Evolutionary conservation across 1,140 invertebrate genomes (phyloP), one percentile per base, ranked within the genome.

Genomic region (Dendroctonus valens): DNA sequence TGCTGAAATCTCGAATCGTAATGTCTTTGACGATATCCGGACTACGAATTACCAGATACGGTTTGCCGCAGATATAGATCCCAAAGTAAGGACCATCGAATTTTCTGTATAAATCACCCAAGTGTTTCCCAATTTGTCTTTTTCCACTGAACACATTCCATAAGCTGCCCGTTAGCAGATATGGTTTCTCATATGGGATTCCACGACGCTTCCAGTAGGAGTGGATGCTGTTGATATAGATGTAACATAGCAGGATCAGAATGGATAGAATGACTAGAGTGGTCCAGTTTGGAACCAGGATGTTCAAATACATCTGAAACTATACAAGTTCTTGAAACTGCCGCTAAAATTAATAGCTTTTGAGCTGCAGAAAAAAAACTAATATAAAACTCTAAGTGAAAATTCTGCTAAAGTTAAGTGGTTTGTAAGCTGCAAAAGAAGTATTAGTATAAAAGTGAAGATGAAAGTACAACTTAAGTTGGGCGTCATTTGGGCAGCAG

Each of bases 1-100:
- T 77, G n/a, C 79, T 75, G 68, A 83, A 84, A 68, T 84, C 81
- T 62, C 79, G 80, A 9, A 83, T 74, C 5, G 79, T 68, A 5
- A 84, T 74, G 5, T 75, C 65, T 68, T 82, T 83, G 12, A 84
- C 79, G 1, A 84, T 61, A 49, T 83, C 78, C 0, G 78, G 79
- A 68, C 80, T 79, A 55, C 78, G 72, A 0, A 83, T 55, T 0
- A 83, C 73, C 5, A 83, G 69, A 44, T 74, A 73, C 0, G 80
- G 80, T 55, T 78, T 75, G 0, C 76, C 74, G 0, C 78, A 77
- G n/a, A 76, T 74, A 55, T 74, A 81, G 0, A 77, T 75, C 12
- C 80, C 81, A 41, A 81, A 72, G 59, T 77, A 79, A 0, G 78
- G 76, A 8, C 76, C 70, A 5, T 75, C 68, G 55, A 76, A 79